Conservation (phyloP, 2,797 vertebrate species). For the Delichon dasypus region DNA sequence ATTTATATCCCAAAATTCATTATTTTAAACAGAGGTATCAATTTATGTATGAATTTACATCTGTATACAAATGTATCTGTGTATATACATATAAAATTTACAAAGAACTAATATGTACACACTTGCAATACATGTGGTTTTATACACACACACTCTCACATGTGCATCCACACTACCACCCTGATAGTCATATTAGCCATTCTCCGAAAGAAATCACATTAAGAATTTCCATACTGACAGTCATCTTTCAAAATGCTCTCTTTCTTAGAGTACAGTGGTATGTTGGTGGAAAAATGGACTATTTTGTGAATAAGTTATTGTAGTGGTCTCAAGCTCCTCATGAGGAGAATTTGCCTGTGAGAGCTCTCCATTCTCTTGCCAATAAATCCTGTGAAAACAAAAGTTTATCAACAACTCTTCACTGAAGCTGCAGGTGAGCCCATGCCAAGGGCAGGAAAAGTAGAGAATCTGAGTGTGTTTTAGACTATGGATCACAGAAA, state of each 20-base stretch:
- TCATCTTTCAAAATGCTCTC: neutral
- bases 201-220: neutral
- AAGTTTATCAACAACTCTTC: neutral
- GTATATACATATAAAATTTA: neutral
- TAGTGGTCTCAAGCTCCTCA: neutral
- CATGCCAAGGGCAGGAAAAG: neutral
- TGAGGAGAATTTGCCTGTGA: neutral
- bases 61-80: neutral
- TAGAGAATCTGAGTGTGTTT: neutral
- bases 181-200: neutral
- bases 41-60: neutral
- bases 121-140: neutral
- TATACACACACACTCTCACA: fast-evolving
- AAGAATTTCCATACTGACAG: neutral
- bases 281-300: neutral
- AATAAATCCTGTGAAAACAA: neutral
- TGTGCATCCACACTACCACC: neutral
- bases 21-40: neutral
- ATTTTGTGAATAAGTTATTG: neutral
- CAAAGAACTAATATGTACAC: neutral
- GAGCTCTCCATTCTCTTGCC: neutral
- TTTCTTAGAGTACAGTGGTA: neutral
- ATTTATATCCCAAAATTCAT: neutral
- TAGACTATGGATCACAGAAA: neutral
- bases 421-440: neutral